Percentiles rank a stretch among this genome's conserved stretches.
phyloP scores from a whole-genome alignment of 2,113 vertebrate species.

The Axis porcinus region DNA sequence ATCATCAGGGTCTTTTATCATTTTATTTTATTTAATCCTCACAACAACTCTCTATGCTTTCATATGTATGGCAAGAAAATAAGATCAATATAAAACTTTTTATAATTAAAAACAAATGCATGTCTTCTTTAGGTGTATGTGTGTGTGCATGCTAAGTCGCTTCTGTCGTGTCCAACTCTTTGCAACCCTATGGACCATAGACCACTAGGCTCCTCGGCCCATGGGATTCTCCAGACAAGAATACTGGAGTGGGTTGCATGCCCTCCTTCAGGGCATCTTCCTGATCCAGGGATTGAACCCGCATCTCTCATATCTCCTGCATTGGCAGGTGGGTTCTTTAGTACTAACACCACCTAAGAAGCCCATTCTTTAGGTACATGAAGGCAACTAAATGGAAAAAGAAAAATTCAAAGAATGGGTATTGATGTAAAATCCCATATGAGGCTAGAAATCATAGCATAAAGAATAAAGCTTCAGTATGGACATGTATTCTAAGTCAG shows the following conservation, averaged over 20 bases:
- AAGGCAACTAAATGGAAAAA: background rate
- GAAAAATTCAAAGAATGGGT: background rate
- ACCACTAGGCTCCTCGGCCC: background rate
- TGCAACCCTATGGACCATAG: background rate
- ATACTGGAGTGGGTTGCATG: background rate
- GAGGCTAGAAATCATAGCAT: background rate
- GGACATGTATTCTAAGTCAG: background rate
- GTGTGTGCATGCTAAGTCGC: background rate
- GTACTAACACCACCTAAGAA: background rate
- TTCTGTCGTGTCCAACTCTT: background rate
- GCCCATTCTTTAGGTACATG: background rate
- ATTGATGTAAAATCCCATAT: background rate
- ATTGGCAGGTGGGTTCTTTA: background rate
- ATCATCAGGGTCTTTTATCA: background rate
- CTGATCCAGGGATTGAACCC: background rate
- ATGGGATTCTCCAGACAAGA: background rate
- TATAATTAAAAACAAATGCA: background rate
- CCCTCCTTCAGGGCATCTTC: background rate
- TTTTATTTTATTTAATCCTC: background rate
- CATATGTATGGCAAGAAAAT: background rate
- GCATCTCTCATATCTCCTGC: background rate
- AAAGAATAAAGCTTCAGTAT: background rate
- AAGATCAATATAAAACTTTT: background rate
- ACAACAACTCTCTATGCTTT: background rate
- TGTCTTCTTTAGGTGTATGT: background rate